Percentiles rank a stretch among this genome's conserved stretches.
These are phyloP conservation scores for Drosophila monieri DNA, from an alignment of 2,888 invertebrate genomes.

Conservation along the genomic window DNA sequence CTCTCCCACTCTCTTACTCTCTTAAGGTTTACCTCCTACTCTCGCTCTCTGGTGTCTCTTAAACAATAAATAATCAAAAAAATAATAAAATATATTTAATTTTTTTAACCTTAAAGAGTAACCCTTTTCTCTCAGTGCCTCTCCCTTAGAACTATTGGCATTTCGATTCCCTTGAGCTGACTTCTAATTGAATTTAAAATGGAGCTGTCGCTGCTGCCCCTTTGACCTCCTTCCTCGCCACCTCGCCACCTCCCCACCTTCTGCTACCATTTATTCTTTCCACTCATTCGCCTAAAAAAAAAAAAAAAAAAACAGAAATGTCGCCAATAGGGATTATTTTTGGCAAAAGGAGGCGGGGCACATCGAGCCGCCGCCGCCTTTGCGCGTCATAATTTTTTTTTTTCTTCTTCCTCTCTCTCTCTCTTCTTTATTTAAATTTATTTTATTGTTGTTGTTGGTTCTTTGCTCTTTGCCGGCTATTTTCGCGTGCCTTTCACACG, in stretches of 20 bases:
- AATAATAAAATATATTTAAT: neutral
- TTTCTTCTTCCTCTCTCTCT: neutral
- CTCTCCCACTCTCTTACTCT: neutral
- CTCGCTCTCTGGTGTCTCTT: too few species aligned
- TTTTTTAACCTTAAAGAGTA: too few species aligned
- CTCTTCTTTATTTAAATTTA: slow-evolving; percentile 1
- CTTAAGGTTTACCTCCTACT: too few species aligned
- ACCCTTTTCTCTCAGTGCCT: neutral
- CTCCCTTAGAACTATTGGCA: slow-evolving; percentile 13
- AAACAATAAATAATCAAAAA: too few species aligned
- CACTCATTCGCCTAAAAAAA: neutral
- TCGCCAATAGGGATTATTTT: slow-evolving; percentile 36
- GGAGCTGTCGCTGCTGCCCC: slow-evolving; percentile 13
- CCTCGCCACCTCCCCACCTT: neutral
- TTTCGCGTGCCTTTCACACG: slow-evolving; percentile 49
- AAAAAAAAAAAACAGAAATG: slow-evolving; percentile 6
- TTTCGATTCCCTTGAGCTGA: slow-evolving; percentile 35
- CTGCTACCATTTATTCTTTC: neutral
- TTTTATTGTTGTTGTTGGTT: slow-evolving; percentile 10
- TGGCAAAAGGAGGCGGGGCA: slow-evolving; percentile 26
- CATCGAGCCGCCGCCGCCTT: slow-evolving; percentile 50
- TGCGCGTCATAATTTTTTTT: slow-evolving; percentile 56
- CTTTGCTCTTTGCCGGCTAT: slow-evolving; percentile 24
- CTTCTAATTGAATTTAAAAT: slow-evolving; percentile 61
- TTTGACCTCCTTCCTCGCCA: neutral